These are phyloP conservation scores for Leuctra nigra DNA, from an alignment of 2,888 invertebrate species.

Conservation along the genomic window DNA sequence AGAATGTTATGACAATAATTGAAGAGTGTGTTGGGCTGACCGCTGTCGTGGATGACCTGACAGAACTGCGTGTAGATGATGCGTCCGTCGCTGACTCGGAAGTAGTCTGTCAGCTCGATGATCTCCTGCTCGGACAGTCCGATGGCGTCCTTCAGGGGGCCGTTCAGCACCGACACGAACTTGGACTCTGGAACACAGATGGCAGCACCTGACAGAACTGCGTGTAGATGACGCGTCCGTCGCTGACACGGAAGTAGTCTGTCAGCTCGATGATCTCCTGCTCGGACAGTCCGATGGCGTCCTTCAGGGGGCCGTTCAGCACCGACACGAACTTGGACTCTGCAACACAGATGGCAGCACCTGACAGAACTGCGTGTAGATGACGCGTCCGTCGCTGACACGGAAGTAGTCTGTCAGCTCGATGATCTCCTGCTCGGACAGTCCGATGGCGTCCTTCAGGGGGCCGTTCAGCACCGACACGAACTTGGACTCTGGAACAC, in stretches of 20 bases:
- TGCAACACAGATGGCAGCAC: constrained; percentile 47
- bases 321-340: constrained; percentile 68
- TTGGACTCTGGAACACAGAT: constrained; percentile 55
- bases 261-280: constrained; percentile 65
- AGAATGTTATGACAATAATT: too few relatives aligned
- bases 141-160: constrained; percentile 57
- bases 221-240: constrained; percentile 68
- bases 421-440: constrained; percentile 63
- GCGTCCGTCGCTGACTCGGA: constrained; percentile 71
- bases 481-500: constrained; percentile 58
- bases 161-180: constrained; percentile 63
- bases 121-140: constrained; percentile 68
- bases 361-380: constrained; percentile 68
- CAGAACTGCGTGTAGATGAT: constrained; percentile 70
- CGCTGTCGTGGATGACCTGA: constrained; percentile 61
- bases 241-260: constrained; percentile 72
- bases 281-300: constrained; percentile 61
- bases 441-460: constrained; percentile 57
- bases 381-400: constrained; percentile 68
- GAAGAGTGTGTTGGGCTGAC: too few relatives aligned
- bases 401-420: constrained; percentile 73
- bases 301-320: constrained; percentile 58
- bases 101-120: constrained; percentile 66
- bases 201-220: constrained; percentile 68
- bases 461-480: constrained; percentile 62